Evolutionary conservation across 2,888 invertebrate species (phyloP), one percentile per base, ranked within the genome.

Genomic region (Campoletis raptor): DNA sequence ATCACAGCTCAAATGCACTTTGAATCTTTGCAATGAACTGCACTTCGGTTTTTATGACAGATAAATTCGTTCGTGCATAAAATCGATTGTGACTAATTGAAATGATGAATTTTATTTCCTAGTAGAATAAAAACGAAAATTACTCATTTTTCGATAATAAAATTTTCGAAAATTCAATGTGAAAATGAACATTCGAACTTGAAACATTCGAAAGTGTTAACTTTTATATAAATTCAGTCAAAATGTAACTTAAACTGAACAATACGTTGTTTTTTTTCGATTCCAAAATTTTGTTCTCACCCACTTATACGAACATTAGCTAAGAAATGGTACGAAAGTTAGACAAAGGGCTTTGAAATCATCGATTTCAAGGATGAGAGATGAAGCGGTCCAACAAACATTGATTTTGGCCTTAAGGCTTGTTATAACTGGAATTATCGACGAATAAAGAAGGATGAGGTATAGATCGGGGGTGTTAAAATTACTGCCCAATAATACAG

Each of bases 381-480:
- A 80, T 30, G 52, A 87, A 79, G 86, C 12, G 66, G 45, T 21
- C 30, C 52, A 48, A 24, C 72, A 78, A 85, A 82, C 89, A 86
- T 88, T 89, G 89, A 90, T 89, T 89, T 87, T 69, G 66, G 88
- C 87, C 79, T 74, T 66, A 67, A 76, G 85, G 85, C 89, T 85
- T 45, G 86, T 89, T 87, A 74, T 80, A 73, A 81, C 79, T 88
- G 83, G 88, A 83, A 90, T 91, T 90, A 91, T 81, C 57, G 66
- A 64, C 30, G 84, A 54, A 24, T 15, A 45, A 24, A 52, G 45
- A 74, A 45, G 69, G 24, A 74, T 36, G 76, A 36, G 48, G 48
- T 18, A 21, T 48, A n/a, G 64, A 78, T 72, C 73, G 86, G 77
- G 87, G 88, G 89, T 89, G 90, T 90, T 88, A 88, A 91, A 90